Conservation (phyloP, 1,140 invertebrate species). For the Macrobrachium nipponense region DNA sequence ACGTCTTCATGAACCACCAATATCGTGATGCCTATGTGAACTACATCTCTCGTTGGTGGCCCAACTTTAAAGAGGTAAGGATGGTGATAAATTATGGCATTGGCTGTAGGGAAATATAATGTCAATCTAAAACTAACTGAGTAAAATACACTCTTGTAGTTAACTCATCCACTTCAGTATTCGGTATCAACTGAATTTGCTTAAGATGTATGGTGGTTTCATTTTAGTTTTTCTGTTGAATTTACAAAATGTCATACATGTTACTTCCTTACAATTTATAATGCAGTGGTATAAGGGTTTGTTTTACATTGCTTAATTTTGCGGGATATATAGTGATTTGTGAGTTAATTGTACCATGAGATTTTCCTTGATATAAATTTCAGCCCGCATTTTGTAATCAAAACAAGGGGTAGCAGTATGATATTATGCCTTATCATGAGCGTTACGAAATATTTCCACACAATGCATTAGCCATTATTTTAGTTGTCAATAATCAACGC, state of each 20-base stretch:
- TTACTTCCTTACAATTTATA: not conserved
- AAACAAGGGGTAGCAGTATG: too few species aligned
- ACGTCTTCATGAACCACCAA: constrained; percentile 63
- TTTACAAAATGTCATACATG: too few species aligned
- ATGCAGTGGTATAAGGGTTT: too few species aligned
- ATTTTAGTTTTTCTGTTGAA: not conserved
- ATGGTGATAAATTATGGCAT: not conserved
- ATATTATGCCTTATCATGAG: too few species aligned
- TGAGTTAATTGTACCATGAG: not conserved
- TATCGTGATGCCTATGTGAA: constrained; percentile 62
- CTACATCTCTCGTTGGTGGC: constrained; percentile 62
- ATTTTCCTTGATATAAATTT: not conserved
- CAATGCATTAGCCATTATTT: too few species aligned
- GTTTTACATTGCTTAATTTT: too few species aligned
- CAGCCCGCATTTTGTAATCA: not conserved
- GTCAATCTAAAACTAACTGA: not conserved
- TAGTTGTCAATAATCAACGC: too few species aligned
- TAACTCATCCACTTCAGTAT: too few species aligned
- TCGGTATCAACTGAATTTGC: not conserved
- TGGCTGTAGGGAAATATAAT: not conserved
- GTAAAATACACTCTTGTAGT: not conserved
- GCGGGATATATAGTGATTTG: too few species aligned
- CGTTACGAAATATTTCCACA: too few species aligned
- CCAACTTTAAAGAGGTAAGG: constrained; percentile 59
- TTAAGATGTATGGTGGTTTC: not conserved